Evolutionary conservation across 2,797 vertebrate species (phyloP).

Genomic region (Scolopax rusticola): DNA sequence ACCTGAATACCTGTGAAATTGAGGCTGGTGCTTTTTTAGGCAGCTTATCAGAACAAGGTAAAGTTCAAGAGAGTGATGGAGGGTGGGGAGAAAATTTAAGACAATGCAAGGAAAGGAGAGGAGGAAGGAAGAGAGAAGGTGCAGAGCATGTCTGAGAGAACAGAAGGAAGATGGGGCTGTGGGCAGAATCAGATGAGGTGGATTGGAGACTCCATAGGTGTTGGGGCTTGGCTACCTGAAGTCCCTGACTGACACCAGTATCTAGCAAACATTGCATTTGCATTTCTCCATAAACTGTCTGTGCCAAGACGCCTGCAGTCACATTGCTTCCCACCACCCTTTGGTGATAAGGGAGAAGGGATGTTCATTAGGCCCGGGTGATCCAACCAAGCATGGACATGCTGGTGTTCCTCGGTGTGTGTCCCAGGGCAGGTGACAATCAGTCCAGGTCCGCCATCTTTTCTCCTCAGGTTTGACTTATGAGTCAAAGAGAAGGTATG

Average conservation of each 20-base stretch:
- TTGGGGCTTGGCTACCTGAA: neutral
- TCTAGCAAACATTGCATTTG: neutral
- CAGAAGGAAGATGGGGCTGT: rapidly evolving
- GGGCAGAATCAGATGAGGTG: neutral
- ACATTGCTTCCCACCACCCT: neutral
- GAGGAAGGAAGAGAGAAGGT: neutral
- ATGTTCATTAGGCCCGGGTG: rapidly evolving
- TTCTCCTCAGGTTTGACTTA: neutral
- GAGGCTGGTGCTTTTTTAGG: neutral
- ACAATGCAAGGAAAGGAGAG: neutral
- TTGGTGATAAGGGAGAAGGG: neutral
- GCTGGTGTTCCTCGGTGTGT: rapidly evolving
- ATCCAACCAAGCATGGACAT: neutral
- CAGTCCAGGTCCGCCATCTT: neutral
- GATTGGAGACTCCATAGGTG: rapidly evolving
- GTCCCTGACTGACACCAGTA: neutral
- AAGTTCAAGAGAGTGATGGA: neutral
- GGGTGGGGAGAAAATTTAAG: neutral
- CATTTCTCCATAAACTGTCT: neutral
- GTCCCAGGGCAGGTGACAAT: rapidly evolving
- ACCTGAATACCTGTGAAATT: neutral
- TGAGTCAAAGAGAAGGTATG: no score
- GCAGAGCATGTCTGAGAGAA: neutral
- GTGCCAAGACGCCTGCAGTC: neutral
- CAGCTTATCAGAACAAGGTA: neutral